These are phyloP conservation scores for Pseudomyrmex sp. DNA, from an alignment of 1,140 invertebrate species.

Conservation along the genomic window DNA sequence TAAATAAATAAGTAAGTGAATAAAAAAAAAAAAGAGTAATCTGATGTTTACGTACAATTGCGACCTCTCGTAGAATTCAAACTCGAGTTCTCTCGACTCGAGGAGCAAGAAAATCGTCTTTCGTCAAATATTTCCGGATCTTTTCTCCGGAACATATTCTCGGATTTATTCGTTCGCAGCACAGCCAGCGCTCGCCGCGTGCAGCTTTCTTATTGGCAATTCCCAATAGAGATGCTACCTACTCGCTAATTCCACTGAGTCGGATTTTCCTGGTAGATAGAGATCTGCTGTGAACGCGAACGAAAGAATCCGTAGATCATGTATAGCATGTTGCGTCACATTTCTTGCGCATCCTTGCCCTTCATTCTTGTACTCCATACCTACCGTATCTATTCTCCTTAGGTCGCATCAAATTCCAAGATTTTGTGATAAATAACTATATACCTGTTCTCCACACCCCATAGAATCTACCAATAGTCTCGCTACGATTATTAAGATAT, in stretches of 20 bases:
- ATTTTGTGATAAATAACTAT: conserved; percentile 21
- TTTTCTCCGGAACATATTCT: conserved; percentile 27
- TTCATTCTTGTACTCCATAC: no score
- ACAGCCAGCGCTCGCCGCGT: background rate
- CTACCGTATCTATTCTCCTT: conserved; percentile 17
- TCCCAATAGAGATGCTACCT: conserved; percentile 31
- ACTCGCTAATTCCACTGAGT: conserved; percentile 55
- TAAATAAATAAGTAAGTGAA: background rate
- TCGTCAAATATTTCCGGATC: conserved; percentile 49
- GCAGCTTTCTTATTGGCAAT: conserved; percentile 2
- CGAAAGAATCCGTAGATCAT: conserved; percentile 24
- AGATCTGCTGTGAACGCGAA: conserved; percentile 49
- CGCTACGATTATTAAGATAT: background rate
- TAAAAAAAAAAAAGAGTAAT: conserved; percentile 21
- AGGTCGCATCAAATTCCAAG: conserved; percentile 19
- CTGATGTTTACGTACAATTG: background rate
- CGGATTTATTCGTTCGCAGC: conserved; percentile 5
- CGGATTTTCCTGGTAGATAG: conserved; percentile 51
- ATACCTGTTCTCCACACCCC: background rate
- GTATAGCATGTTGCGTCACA: conserved; percentile 60
- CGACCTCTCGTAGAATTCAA: conserved; percentile 23
- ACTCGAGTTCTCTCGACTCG: background rate
- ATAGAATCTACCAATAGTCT: background rate
- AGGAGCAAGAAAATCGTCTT: conserved; percentile 8
- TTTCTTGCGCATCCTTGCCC: conserved; percentile 39